These are phyloP conservation scores for Hydrolagus affinis DNA, from an alignment of 2,113 vertebrate species.

Conservation along the genomic window DNA sequence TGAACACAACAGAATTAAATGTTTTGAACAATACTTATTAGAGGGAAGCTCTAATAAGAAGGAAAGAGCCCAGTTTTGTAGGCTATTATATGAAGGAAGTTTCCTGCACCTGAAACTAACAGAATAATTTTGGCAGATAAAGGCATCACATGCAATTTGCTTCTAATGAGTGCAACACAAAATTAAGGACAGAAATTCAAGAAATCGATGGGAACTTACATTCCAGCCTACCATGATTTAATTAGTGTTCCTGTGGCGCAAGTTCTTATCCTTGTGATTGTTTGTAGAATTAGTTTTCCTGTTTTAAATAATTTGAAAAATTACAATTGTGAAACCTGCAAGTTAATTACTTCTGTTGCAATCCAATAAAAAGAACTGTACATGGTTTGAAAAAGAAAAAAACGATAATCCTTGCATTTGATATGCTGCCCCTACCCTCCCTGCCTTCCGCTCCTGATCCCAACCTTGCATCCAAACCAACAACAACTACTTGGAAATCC, in stretches of 20 bases:
- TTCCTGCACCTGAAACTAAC: too few relatives aligned
- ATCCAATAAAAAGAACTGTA: too few relatives aligned
- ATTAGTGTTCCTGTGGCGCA: conserved; percentile 97
- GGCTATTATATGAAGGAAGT: too few relatives aligned
- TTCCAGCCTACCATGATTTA: conserved; percentile 48
- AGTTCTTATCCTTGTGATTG: conserved; percentile 99
- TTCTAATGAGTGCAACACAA: conserved; percentile 40
- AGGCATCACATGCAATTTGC: background rate
- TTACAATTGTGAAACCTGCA: background rate
- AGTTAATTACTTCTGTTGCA: background rate
- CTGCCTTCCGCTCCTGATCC: too few relatives aligned
- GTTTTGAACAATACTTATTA: too few relatives aligned
- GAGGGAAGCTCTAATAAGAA: too few relatives aligned
- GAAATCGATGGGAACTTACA: conserved; percentile 40
- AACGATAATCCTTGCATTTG: background rate
- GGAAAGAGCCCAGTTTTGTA: too few relatives aligned
- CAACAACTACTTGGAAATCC: too few relatives aligned
- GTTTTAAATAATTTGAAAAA: conserved; percentile 16
- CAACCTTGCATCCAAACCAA: too few relatives aligned
- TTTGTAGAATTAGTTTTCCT: conserved; percentile 99
- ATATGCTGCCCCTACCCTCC: too few relatives aligned
- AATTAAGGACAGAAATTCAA: conserved; percentile 47
- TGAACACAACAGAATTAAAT: too few relatives aligned
- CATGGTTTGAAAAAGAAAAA: conserved; percentile 37
- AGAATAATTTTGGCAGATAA: too few relatives aligned